These are phyloP conservation scores for Oenanthe melanoleuca DNA, from an alignment of 2,113 vertebrate species.

Conservation along the genomic window DNA sequence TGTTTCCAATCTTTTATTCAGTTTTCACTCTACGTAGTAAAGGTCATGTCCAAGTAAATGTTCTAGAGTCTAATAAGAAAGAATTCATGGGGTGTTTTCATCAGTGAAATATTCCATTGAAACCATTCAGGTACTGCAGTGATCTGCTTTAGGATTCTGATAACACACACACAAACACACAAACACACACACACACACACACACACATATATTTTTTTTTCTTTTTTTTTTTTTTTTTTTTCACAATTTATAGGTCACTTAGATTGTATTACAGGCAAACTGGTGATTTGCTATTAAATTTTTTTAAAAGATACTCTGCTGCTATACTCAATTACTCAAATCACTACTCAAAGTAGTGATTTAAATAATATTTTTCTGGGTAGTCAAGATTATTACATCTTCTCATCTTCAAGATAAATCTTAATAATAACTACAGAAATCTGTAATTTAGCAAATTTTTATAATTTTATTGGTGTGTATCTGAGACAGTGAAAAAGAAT, in stretches of 20 bases:
- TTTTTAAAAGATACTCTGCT: background rate
- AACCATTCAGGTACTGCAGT: background rate
- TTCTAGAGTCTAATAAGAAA: background rate
- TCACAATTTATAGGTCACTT: background rate
- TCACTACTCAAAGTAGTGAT: background rate
- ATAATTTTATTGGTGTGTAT: background rate
- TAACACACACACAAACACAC: background rate
- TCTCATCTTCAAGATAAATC: background rate
- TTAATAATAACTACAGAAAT: background rate
- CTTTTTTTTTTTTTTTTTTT: background rate
- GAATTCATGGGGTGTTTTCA: background rate
- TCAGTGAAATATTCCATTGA: background rate
- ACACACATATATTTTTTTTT: too few relatives aligned
- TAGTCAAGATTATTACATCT: background rate
- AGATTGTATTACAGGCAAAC: background rate
- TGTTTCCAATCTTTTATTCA: constrained; percentile 31
- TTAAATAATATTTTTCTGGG: background rate
- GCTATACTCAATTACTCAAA: background rate
- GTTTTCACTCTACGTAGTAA: constrained; percentile 12
- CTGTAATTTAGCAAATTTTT: background rate
- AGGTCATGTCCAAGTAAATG: background rate
- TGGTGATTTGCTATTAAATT: background rate
- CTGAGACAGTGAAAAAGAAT: background rate
- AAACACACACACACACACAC: background rate
- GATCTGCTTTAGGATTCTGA: background rate